phyloP scores from a whole-genome alignment of 2,888 invertebrate species.

The Acronicta leporina region DNA sequence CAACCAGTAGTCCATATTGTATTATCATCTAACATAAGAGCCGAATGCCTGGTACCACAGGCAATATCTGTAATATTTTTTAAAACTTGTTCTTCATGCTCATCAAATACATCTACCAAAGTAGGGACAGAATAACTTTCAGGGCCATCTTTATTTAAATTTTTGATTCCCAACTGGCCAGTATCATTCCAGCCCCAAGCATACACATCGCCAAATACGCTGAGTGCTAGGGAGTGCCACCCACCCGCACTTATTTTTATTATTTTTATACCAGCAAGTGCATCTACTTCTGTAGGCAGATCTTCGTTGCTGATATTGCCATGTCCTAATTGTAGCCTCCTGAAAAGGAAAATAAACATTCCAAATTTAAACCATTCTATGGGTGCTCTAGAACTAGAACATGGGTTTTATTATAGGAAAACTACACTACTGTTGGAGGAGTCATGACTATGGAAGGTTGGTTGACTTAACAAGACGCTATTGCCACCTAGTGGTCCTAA shows the following conservation, averaged over 20 bases:
- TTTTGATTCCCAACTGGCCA: constrained; percentile 93
- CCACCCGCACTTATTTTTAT: constrained; percentile 93
- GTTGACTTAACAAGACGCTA: too few species aligned
- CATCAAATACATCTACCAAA: constrained; percentile 77
- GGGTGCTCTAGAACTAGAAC: too few species aligned
- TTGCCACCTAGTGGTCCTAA: too few species aligned
- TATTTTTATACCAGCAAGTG: constrained; percentile 93
- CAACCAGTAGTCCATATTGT: constrained; percentile 93
- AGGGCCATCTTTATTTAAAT: constrained; percentile 54
- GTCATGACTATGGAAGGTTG: too few species aligned
- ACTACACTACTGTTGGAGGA: too few species aligned
- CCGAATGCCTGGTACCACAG: constrained; percentile 94
- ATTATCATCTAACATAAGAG: constrained; percentile 91
- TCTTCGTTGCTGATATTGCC: constrained; percentile 91
- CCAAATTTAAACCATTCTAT: too few species aligned
- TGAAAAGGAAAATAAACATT: constrained; percentile 70
- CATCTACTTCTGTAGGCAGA: constrained; percentile 91
- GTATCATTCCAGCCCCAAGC: constrained; percentile 97
- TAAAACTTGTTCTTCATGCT: constrained; percentile 78
- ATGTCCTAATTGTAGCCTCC: constrained; percentile 96
- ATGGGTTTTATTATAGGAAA: too few species aligned
- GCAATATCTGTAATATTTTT: constrained; percentile 89
- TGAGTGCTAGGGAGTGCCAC: constrained; percentile 95
- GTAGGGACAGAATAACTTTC: constrained; percentile 75
- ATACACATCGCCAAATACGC: constrained; percentile 94